Conservation (phyloP, 2,797 vertebrate species). For the Chelidonichthys spinosus region DNA sequence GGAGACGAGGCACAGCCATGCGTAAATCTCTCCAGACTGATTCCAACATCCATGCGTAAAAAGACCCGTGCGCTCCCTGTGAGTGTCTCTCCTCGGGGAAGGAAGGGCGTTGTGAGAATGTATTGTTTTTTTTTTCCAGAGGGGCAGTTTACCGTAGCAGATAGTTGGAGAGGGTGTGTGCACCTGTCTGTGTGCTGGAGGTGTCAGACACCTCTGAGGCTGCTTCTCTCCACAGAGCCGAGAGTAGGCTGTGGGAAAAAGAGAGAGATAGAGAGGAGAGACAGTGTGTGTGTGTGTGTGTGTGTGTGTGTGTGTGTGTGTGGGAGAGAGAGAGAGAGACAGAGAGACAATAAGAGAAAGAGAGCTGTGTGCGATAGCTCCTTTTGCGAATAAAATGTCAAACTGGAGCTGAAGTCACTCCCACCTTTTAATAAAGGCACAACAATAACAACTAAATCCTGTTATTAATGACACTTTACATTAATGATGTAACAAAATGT, state of each 20-base stretch:
- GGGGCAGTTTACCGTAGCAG: constrained; percentile 12
- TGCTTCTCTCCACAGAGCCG: constrained; percentile 41
- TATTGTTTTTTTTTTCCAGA: constrained; percentile 27
- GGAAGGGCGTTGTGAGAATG: background rate
- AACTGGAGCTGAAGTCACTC: no score
- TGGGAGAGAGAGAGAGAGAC: no score
- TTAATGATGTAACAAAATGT: background rate
- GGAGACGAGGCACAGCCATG: constrained; percentile 68
- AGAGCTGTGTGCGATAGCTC: constrained; percentile 36
- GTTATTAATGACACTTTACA: no score
- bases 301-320: no score
- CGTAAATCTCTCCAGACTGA: constrained; percentile 60
- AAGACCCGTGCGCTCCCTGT: constrained; percentile 26
- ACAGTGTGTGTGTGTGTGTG: no score
- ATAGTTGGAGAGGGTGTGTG: constrained; percentile 45
- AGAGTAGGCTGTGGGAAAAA: background rate
- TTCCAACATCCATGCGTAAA: constrained; percentile 73
- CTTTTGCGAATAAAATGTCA: constrained; percentile 42
- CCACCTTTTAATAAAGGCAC: no score
- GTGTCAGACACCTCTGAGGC: constrained; percentile 51
- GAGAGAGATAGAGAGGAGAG: constrained; percentile 40
- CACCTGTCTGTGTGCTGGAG: constrained; percentile 50
- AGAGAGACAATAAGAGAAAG: constrained; percentile 46
- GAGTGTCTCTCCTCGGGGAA: constrained; percentile 2
- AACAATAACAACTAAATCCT: no score